phyloP scores from a whole-genome alignment of 2,113 vertebrate genomes.

The Zosterops lateralis region DNA sequence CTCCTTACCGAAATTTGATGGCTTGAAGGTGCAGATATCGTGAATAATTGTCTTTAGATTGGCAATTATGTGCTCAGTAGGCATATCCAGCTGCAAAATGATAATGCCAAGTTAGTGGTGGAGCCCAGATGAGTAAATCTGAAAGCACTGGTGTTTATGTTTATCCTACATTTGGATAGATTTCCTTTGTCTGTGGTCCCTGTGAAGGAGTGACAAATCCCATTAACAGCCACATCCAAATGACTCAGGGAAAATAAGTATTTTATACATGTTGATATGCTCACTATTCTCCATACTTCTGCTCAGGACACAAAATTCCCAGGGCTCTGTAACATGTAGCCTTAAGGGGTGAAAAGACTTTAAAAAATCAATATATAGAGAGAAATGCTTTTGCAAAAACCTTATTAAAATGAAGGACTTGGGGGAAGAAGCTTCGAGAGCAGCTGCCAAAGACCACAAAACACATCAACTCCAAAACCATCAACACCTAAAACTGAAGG shows the following conservation, averaged over 20 bases:
- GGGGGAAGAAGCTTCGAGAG: not conserved
- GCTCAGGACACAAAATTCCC: rapidly evolving
- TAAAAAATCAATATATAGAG: rapidly evolving
- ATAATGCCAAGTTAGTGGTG: not conserved
- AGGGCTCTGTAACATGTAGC: rapidly evolving
- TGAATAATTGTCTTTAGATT: conserved; percentile 80
- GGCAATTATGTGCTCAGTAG: conserved; percentile 79
- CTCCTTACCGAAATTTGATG: conserved; percentile 75
- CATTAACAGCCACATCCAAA: not conserved
- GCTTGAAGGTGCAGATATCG: conserved; percentile 83
- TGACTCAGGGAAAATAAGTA: not conserved
- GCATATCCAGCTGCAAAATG: conserved; percentile 86
- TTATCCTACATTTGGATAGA: not conserved
- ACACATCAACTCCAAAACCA: not conserved
- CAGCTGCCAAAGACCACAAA: not conserved
- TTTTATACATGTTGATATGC: rapidly evolving
- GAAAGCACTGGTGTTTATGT: not conserved
- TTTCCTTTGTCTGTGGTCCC: not conserved
- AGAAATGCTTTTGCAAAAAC: not conserved
- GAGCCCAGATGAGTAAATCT: not conserved
- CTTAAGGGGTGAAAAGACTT: not conserved
- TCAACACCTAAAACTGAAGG: not conserved
- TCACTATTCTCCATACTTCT: not conserved
- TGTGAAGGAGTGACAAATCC: not conserved
- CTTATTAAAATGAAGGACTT: not conserved